These are phyloP conservation scores for Typhlichthys eigenmanni DNA, from an alignment of 2,797 vertebrate genomes.

Conservation along the genomic window DNA sequence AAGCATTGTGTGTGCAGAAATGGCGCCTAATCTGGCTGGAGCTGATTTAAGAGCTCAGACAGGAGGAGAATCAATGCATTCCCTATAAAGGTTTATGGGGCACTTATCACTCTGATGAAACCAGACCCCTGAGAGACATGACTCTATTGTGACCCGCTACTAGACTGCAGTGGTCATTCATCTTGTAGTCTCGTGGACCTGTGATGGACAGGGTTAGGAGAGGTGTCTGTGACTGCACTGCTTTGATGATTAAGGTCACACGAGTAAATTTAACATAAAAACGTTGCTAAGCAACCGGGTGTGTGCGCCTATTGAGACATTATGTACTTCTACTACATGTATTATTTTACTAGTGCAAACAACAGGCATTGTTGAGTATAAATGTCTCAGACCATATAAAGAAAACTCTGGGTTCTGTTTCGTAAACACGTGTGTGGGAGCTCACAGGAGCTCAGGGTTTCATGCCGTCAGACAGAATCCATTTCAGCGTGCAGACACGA, in stretches of 20 bases:
- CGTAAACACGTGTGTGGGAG: slow-evolving; percentile 29
- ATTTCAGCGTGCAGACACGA: slow-evolving; percentile 44
- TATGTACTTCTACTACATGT: too few species aligned
- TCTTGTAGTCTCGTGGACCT: slow-evolving; percentile 30
- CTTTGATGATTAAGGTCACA: slow-evolving; percentile 9
- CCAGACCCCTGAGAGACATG: slow-evolving; percentile 22
- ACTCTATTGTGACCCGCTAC: slow-evolving; percentile 48
- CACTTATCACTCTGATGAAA: slow-evolving; percentile 42
- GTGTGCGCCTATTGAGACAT: not conserved
- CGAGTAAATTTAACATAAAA: not conserved
- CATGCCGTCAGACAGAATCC: slow-evolving; percentile 54
- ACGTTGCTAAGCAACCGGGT: not conserved
- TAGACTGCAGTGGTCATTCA: slow-evolving; percentile 47
- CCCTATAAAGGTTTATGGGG: slow-evolving; percentile 24
- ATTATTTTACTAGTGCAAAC: not conserved
- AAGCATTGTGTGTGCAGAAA: slow-evolving; percentile 18
- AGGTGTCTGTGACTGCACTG: slow-evolving; percentile 10
- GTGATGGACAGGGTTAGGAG: slow-evolving; percentile 3
- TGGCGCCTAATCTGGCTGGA: not conserved
- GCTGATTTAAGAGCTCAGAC: slow-evolving; percentile 18
- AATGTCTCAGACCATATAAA: slow-evolving; percentile 1
- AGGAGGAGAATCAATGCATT: slow-evolving; percentile 40
- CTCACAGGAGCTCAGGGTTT: slow-evolving; percentile 48
- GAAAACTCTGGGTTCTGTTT: slow-evolving; percentile 16
- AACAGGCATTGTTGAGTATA: slow-evolving; percentile 1